Evolutionary conservation across 1,140 invertebrate species (phyloP).

Genomic region (Nylanderia fulva): DNA sequence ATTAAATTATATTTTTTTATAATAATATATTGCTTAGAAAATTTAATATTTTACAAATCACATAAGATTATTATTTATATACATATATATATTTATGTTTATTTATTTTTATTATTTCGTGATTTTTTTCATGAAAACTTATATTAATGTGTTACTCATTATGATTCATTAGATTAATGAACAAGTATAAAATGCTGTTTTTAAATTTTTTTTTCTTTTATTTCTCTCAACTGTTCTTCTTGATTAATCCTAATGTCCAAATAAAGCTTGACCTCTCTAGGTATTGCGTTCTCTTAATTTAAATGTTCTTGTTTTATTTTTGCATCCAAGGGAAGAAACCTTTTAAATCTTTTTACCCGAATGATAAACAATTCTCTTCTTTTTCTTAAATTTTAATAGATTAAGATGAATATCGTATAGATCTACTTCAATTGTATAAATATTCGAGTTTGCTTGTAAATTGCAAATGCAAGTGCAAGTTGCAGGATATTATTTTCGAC

Average conservation of each 20-base stretch:
- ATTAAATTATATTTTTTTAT: neutral
- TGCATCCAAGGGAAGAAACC: neutral
- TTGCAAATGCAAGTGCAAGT: neutral
- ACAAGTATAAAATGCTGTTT: too few relatives aligned
- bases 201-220: neutral
- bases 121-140: neutral
- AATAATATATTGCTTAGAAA: neutral
- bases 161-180: neutral
- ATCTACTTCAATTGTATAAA: neutral
- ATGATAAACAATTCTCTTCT: neutral
- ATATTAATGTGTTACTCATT: neutral
- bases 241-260: neutral
- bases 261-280: neutral
- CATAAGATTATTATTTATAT: neutral
- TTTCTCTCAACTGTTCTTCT: neutral
- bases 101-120: conserved; percentile 10
- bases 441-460: too few relatives aligned
- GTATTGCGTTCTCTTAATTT: neutral
- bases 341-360: too few relatives aligned
- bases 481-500: neutral
- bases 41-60: neutral
- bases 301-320: neutral
- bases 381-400: neutral
- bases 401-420: neutral
- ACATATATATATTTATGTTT: neutral